Evolutionary conservation across 2,888 invertebrate species (phyloP), one percentile per base, ranked within the genome.

Genomic region (Chymomyza fuscimana): DNA sequence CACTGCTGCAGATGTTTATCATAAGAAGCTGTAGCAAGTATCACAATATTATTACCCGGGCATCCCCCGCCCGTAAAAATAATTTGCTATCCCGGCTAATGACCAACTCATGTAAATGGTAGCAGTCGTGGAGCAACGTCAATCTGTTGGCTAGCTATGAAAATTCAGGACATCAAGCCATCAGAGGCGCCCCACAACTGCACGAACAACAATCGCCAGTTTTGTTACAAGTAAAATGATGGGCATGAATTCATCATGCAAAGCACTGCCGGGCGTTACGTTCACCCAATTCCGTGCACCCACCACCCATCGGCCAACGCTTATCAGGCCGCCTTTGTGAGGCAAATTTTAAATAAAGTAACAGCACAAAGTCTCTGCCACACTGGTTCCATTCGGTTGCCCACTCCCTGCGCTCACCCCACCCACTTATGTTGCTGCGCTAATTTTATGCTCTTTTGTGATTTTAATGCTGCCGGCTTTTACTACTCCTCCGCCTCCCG

Each of bases 401-500:
- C 5, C 54, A 16, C 16, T 5, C 51, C n/a, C 51, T 16, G 15
- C 15, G 5, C 51, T 16, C 51, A 46, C 40, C 12, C 40, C 40
- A 12, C 40, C 40, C 54, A 15, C 54, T 54, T 16, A 54, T 54
- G 75, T 74, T 72, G 73, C 66, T 85, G 40, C 82, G 84, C 88
- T 85, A 85, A 85, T 85, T 85, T 88, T 88, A 88, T 88, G 85
- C 88, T 82, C 85, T 84, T 85, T 85, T 85, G 85, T 85, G 88
- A 86, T 85, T 88, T 87, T 81, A 80, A 80, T 83, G 77, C 84
- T 81, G 78, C 62, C 73, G 68, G 72, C 76, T 72, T 12, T 46
- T 46, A 46, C 54, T 9, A 54, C 3, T 22, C 16, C 54, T n/a
- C 54, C 54, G 15, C 22, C 16, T 9, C 10, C 10, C 1, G 12